These are phyloP conservation scores for Propithecus deckenii DNA, from an alignment of 2,797 vertebrate genomes.

Conservation along the genomic window DNA sequence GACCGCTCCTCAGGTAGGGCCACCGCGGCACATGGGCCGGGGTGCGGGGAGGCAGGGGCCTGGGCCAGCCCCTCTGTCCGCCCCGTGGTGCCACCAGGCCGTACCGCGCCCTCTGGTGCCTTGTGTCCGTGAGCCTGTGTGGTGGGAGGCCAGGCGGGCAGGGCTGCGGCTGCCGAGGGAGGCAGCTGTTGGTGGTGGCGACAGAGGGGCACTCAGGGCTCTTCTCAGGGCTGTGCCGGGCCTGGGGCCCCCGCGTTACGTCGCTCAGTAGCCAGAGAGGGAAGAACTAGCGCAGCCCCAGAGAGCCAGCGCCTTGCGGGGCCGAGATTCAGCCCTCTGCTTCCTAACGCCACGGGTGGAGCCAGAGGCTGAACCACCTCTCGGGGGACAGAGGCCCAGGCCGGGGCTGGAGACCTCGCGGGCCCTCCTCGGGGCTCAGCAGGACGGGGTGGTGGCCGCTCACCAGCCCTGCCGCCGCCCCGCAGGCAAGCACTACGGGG, in stretches of 20 bases:
- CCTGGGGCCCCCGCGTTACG: rapidly evolving
- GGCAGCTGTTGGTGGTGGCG: no score
- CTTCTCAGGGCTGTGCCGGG: not conserved
- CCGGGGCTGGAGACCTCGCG: not conserved
- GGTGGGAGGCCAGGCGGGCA: not conserved
- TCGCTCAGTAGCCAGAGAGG: rapidly evolving
- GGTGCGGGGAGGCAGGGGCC: not conserved
- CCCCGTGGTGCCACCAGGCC: not conserved
- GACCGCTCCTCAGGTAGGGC: slow-evolving; percentile 97
- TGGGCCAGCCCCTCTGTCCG: no score
- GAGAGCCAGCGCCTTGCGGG: not conserved
- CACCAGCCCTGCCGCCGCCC: not conserved
- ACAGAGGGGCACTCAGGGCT: rapidly evolving
- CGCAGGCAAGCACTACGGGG: slow-evolving; percentile 97
- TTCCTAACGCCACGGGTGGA: no score
- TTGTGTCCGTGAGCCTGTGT: not conserved
- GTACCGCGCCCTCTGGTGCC: no score
- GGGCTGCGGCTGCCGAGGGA: not conserved
- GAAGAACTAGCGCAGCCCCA: not conserved
- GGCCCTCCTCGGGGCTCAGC: no score
- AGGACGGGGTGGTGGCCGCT: not conserved
- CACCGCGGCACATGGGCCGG: rapidly evolving
- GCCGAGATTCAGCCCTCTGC: not conserved
- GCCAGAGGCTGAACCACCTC: not conserved
- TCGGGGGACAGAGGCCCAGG: not conserved